Evolutionary conservation across 2,113 vertebrate species (phyloP).

Genomic region (Tetrax tetrax): DNA sequence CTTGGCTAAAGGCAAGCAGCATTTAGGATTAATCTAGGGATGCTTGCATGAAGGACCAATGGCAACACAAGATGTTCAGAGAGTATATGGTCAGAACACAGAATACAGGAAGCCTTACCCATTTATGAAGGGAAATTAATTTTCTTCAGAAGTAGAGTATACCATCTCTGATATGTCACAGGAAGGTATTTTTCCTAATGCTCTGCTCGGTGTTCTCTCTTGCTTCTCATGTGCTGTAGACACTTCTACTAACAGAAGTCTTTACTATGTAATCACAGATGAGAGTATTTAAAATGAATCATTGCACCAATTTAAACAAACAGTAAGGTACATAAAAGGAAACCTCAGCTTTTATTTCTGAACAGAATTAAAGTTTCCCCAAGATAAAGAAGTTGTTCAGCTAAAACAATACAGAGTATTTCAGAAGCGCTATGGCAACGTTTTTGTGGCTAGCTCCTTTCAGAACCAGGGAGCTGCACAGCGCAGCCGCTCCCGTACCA

Average conservation of each 20-base stretch:
- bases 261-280: not conserved
- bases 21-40: not conserved
- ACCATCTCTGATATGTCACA: not conserved
- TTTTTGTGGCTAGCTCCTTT: not conserved
- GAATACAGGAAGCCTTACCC: not conserved
- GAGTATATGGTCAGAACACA: not conserved
- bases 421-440: not conserved
- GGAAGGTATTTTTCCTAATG: not conserved
- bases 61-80: not conserved
- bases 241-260: not conserved
- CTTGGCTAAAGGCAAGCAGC: not conserved
- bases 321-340: not conserved
- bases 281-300: not conserved
- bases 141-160: not conserved
- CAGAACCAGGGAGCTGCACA: fast-evolving
- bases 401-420: not conserved
- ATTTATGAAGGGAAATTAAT: not conserved
- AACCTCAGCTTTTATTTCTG: not conserved
- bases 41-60: not conserved
- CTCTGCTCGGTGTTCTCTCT: not conserved
- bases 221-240: not conserved
- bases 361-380: not conserved
- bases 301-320: not conserved
- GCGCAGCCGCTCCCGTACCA: fast-evolving
- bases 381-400: not conserved